These are phyloP conservation scores for Andrena hattorfiana DNA, from an alignment of 2,888 invertebrate genomes.

Conservation along the genomic window DNA sequence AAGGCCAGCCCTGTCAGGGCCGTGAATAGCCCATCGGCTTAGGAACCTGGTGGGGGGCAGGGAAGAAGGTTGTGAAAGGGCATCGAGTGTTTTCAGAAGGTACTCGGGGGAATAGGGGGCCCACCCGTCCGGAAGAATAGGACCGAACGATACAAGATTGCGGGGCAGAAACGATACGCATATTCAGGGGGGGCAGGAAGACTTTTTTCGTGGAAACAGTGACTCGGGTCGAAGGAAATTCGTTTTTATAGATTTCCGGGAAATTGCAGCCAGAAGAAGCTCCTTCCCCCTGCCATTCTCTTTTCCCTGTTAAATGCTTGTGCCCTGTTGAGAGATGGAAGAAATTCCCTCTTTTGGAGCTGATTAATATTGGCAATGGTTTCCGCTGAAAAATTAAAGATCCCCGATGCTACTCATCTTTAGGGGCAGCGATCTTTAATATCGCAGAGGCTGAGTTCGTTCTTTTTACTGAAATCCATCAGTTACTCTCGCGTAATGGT, in stretches of 20 bases:
- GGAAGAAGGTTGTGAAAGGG: conserved; percentile 64
- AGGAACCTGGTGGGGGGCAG: conserved; percentile 38
- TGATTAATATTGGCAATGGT: neutral
- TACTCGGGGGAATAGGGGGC: conserved; percentile 25
- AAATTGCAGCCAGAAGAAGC: neutral
- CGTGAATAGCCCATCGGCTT: conserved; percentile 71
- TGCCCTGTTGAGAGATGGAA: neutral
- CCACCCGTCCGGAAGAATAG: conserved; percentile 55
- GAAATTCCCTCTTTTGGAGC: neutral
- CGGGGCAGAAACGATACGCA: conserved; percentile 44
- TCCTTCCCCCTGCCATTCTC: neutral
- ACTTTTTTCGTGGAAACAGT: conserved; percentile 8
- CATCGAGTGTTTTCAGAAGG: conserved; percentile 64
- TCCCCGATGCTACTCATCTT: neutral
- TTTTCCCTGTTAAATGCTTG: neutral
- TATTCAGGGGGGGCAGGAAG: neutral
- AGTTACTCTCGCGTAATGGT: neutral
- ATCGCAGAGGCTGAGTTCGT: neutral
- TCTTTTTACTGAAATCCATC: conserved; percentile 12
- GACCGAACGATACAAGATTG: conserved; percentile 23
- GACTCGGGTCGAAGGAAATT: neutral
- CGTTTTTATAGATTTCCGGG: neutral
- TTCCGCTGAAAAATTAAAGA: neutral
- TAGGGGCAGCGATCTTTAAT: neutral
- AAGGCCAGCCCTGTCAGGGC: conserved; percentile 69